A percentile compares a stretch with the other conserved stretches of the same genome.
Evolutionary conservation across 2,888 invertebrate genomes (phyloP).

Genomic region (Merodon equestris): DNA sequence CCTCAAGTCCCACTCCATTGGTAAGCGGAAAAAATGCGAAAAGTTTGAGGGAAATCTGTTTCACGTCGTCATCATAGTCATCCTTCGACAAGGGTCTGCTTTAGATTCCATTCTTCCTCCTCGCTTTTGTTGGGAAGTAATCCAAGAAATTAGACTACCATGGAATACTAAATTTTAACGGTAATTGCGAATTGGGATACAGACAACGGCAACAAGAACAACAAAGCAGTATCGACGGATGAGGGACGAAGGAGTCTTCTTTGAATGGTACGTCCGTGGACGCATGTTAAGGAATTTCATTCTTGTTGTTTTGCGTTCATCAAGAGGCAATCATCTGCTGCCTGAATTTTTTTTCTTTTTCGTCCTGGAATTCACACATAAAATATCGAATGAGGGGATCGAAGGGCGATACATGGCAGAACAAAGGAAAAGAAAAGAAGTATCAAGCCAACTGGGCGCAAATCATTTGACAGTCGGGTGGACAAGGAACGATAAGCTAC

Average conservation of each 20-base stretch:
- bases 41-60: constrained; percentile 64
- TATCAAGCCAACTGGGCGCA: neutral
- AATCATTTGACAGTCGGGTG: constrained; percentile 34
- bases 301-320: constrained; percentile 57
- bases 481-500: constrained; percentile 16
- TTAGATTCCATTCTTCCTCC: constrained; percentile 16
- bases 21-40: constrained; percentile 34
- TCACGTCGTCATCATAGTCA: constrained; percentile 32
- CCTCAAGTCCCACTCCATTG: neutral
- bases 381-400: constrained; percentile 62
- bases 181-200: constrained; percentile 65
- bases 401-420: constrained; percentile 21
- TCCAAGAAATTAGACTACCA: constrained; percentile 68
- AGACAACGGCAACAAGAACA: constrained; percentile 42
- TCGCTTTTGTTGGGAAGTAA: constrained; percentile 62
- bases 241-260: neutral
- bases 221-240: constrained; percentile 2
- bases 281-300: constrained; percentile 64
- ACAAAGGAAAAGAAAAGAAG: neutral
- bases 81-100: constrained; percentile 43
- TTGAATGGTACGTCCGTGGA: neutral
- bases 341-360: constrained; percentile 47
- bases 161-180: constrained; percentile 68
- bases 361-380: constrained; percentile 63
- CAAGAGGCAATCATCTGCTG: constrained; percentile 67